Conservation (phyloP, 2,113 vertebrate species). For the Bubalus kerabau region DNA sequence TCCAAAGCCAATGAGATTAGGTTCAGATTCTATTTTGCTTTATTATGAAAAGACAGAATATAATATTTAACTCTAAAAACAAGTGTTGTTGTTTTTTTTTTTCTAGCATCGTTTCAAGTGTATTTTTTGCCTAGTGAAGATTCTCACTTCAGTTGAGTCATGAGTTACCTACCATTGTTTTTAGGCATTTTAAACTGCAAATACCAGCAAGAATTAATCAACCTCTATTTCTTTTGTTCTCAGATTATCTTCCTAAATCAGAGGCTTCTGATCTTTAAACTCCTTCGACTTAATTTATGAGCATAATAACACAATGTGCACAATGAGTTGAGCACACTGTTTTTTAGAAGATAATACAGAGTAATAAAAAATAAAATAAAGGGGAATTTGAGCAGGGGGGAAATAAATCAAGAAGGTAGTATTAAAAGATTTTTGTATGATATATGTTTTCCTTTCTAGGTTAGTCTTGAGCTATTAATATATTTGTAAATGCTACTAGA, state of each 20-base stretch:
- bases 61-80: not conserved
- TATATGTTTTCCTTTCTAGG: not conserved
- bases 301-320: not conserved
- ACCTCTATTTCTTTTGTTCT: constrained; percentile 27
- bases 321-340: not conserved
- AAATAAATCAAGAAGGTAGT: not conserved
- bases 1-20: not conserved
- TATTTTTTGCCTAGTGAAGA: constrained; percentile 36
- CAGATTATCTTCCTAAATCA: constrained; percentile 44
- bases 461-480: not conserved
- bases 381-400: not conserved
- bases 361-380: constrained; percentile 8
- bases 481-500: not conserved
- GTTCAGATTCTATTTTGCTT: constrained; percentile 34
- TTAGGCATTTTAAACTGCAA: constrained; percentile 35
- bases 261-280: constrained; percentile 43
- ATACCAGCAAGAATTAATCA: constrained; percentile 46
- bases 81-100: not conserved
- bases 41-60: constrained; percentile 23
- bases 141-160: constrained; percentile 10
- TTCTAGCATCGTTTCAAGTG: constrained; percentile 15
- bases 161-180: constrained; percentile 16
- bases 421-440: not conserved
- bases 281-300: constrained; percentile 44
- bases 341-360: not conserved